phyloP scores from a whole-genome alignment of 1,140 invertebrate genomes.

The Galleria mellonella region DNA sequence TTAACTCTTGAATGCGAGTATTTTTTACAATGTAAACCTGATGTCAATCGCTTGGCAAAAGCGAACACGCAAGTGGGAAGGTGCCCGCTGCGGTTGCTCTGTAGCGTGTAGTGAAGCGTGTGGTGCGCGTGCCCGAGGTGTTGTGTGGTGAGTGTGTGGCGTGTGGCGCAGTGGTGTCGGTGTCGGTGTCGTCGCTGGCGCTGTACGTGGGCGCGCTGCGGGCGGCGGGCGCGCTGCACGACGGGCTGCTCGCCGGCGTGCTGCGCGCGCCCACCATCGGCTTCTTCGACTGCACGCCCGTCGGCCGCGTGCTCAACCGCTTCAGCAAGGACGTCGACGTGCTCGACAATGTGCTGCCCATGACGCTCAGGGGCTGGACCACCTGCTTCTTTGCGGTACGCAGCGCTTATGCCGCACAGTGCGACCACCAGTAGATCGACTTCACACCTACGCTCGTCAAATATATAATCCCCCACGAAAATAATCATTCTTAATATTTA shows the following conservation, averaged over 20 bases:
- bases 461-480: too few relatives aligned
- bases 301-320: slow-evolving; percentile 89
- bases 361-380: slow-evolving; percentile 81
- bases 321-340: slow-evolving; percentile 90
- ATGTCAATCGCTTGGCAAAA: too few relatives aligned
- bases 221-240: slow-evolving; percentile 81
- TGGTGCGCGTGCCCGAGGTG: not conserved
- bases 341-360: slow-evolving; percentile 84
- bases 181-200: slow-evolving; percentile 80
- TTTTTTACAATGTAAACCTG: too few relatives aligned
- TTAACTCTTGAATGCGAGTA: too few relatives aligned
- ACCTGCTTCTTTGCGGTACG: slow-evolving; percentile 83
- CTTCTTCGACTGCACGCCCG: slow-evolving; percentile 92
- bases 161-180: slow-evolving; percentile 77
- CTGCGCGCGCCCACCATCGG: slow-evolving; percentile 81
- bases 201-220: slow-evolving; percentile 82
- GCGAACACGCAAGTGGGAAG: too few relatives aligned
- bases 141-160: slow-evolving; percentile 2
- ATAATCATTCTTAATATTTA: too few relatives aligned
- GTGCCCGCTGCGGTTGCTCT: too few relatives aligned
- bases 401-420: not conserved
- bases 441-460: too few relatives aligned
- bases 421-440: not conserved
- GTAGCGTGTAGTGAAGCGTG: too few relatives aligned
- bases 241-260: slow-evolving; percentile 79